Conservation (phyloP, 2,888 invertebrate genomes). For the Lissonota sp. region DNA sequence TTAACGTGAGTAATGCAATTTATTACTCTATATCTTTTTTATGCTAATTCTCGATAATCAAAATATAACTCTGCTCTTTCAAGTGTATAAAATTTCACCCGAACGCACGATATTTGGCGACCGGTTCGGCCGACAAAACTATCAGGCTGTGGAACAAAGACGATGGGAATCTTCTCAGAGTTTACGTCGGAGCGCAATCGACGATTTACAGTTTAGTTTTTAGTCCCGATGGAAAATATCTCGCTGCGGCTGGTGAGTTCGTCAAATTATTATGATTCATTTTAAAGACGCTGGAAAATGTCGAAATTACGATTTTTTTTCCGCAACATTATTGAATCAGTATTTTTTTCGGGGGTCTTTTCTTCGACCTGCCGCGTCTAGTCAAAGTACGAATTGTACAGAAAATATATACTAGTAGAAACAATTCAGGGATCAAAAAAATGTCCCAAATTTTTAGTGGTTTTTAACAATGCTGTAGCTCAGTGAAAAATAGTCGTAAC, state of each 20-base stretch:
- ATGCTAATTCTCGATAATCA: not conserved
- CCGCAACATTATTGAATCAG: too few relatives aligned
- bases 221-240: conserved; percentile 92
- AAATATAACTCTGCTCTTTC: conserved; percentile 46
- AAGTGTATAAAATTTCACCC: conserved; percentile 96
- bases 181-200: conserved; percentile 91
- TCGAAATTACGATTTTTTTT: not conserved
- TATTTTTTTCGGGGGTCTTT: too few relatives aligned
- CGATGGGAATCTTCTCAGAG: conserved; percentile 92
- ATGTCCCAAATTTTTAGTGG: too few relatives aligned
- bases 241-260: conserved; percentile 91
- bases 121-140: conserved; percentile 95
- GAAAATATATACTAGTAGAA: too few relatives aligned
- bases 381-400: too few relatives aligned
- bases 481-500: too few relatives aligned
- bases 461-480: too few relatives aligned
- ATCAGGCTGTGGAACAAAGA: conserved; percentile 94
- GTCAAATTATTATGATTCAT: conserved; percentile 24
- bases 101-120: conserved; percentile 94
- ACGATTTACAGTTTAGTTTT: conserved; percentile 91
- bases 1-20: conserved; percentile 88
- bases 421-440: too few relatives aligned
- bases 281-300: too few relatives aligned
- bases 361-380: too few relatives aligned
- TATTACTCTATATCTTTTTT: too few relatives aligned